These are phyloP conservation scores for Cyprinella venusta DNA, from an alignment of 2,797 vertebrate species.

Conservation along the genomic window DNA sequence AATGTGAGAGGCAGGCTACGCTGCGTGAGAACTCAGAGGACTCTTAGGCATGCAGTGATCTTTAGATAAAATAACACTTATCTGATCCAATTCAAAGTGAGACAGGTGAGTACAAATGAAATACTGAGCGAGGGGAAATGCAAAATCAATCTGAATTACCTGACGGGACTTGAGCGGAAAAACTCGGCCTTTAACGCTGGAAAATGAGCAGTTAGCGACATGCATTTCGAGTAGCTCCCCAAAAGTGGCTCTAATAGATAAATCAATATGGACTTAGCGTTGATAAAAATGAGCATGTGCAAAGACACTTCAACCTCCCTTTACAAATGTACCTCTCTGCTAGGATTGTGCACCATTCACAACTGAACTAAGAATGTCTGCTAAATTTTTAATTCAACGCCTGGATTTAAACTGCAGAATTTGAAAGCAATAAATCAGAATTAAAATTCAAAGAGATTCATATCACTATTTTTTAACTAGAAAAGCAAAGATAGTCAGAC, in stretches of 20 bases:
- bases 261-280: conserved; percentile 32
- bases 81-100: conserved; percentile 45
- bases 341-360: not conserved
- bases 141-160: conserved; percentile 54
- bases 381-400: not conserved
- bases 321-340: not conserved
- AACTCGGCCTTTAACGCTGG: not conserved
- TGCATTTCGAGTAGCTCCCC: conserved; percentile 25
- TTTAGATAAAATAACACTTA: conserved; percentile 46
- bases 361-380: not conserved
- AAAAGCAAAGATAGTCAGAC: not conserved
- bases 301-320: not conserved
- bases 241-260: conserved; percentile 20
- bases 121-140: conserved; percentile 34
- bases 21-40: conserved; percentile 16
- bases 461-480: not conserved
- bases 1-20: conserved; percentile 36
- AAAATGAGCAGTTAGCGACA: conserved; percentile 26
- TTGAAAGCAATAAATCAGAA: not conserved
- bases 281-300: conserved; percentile 16
- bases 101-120: conserved; percentile 37
- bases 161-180: conserved; percentile 33
- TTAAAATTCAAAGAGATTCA: not conserved
- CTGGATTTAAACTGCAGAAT: not conserved
- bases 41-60: conserved; percentile 27